A percentile compares a stretch with the other conserved stretches of the same genome.
Evolutionary conservation across 2,113 vertebrate species (phyloP).

Genomic region (Saccopteryx leptura): DNA sequence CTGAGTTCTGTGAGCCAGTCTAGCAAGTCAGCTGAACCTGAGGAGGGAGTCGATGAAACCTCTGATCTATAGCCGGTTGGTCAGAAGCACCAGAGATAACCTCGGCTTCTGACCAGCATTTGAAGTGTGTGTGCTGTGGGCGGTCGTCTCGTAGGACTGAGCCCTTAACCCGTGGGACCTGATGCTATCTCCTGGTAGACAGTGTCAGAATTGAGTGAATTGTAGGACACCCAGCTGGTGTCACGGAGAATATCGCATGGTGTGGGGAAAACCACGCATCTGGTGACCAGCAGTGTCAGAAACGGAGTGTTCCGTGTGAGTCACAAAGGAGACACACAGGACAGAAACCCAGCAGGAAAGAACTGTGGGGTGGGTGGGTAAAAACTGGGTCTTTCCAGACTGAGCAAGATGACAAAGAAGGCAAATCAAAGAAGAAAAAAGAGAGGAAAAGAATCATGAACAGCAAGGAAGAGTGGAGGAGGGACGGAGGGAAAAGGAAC

Average conservation of each 20-base stretch:
- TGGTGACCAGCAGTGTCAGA: neutral
- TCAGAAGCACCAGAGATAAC: neutral
- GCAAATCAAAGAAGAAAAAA: neutral
- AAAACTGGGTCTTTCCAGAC: neutral
- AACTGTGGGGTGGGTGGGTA: neutral
- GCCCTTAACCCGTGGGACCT: neutral
- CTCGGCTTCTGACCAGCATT: neutral
- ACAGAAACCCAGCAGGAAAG: neutral
- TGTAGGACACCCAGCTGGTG: neutral
- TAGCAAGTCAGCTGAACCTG: neutral
- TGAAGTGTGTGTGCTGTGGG: neutral
- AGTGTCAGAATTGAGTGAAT: neutral
- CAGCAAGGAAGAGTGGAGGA: neutral
- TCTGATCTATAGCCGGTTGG: neutral
- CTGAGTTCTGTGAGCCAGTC: neutral
- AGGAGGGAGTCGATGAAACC: neutral
- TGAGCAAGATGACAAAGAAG: neutral
- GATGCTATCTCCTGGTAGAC: neutral
- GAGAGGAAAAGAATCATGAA: neutral
- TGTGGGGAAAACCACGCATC: neutral
- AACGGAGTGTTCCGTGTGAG: neutral
- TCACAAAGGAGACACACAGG: neutral
- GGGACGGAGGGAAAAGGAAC: neutral
- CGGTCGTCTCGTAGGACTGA: neutral
- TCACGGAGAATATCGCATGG: neutral